phyloP scores from a whole-genome alignment of 2,888 invertebrate genomes.

The Scaptomyza cyrtandrae region DNA sequence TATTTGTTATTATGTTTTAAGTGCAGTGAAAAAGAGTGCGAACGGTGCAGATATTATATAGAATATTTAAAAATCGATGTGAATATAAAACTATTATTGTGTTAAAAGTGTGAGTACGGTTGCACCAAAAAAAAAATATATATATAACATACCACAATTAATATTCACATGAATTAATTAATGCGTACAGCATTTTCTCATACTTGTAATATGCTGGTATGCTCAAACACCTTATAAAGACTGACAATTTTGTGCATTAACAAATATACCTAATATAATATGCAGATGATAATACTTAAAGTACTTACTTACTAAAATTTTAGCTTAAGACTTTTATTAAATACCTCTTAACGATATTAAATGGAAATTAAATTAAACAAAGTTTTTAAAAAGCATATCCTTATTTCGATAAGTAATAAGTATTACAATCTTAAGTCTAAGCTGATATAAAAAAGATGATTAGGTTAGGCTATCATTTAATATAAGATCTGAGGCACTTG shows the following conservation, averaged over 20 bases:
- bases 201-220: not conserved
- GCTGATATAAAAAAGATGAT: not conserved
- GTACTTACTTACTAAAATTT: not conserved
- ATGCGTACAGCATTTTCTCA: slow-evolving; percentile 10
- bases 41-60: slow-evolving; percentile 45
- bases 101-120: slow-evolving; percentile 22
- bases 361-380: not conserved
- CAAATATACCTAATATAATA: not conserved
- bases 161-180: slow-evolving; percentile 22
- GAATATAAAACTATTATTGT: slow-evolving; percentile 28
- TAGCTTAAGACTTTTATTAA: not conserved
- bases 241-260: not conserved
- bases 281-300: not conserved
- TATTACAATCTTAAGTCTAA: no score
- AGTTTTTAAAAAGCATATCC: no score
- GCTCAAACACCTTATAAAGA: slow-evolving; percentile 1
- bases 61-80: slow-evolving; percentile 35
- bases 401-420: no score
- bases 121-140: slow-evolving; percentile 26
- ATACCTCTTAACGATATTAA: not conserved
- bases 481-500: not conserved
- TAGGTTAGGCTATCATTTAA: not conserved
- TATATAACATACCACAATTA: slow-evolving; percentile 40
- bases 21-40: slow-evolving; percentile 49
- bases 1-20: slow-evolving; percentile 7